Evolutionary conservation across 2,113 vertebrate species (phyloP).

Genomic region (Amphiprion percula): DNA sequence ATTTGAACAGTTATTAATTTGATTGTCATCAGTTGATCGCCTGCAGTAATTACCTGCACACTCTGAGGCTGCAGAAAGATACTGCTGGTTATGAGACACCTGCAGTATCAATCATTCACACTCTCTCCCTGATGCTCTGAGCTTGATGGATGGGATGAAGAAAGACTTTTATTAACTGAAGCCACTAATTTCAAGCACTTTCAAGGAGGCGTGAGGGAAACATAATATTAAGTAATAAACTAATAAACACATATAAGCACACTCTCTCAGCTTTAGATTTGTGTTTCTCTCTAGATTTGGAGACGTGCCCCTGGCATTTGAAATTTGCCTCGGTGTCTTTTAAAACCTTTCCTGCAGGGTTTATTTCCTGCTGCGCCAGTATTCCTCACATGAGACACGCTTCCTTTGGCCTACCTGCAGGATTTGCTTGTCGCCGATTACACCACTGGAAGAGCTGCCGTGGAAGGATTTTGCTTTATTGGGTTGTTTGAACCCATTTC

Average conservation of each 20-base stretch:
- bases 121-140: constrained; percentile 13
- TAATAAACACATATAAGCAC: background rate
- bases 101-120: constrained; percentile 19
- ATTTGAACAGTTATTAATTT: constrained; percentile 66
- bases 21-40: constrained; percentile 48
- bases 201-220: background rate
- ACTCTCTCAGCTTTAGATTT: constrained; percentile 6
- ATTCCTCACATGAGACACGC: constrained; percentile 48
- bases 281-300: constrained; percentile 30
- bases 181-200: background rate
- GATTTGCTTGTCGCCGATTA: constrained; percentile 56
- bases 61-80: constrained; percentile 32
- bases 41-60: constrained; percentile 56
- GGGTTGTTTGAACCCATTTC: constrained; percentile 43
- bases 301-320: constrained; percentile 41
- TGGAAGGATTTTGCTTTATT: constrained; percentile 53
- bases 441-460: constrained; percentile 22
- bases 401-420: constrained; percentile 46
- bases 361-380: constrained; percentile 43
- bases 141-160: constrained; percentile 45
- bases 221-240: background rate
- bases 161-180: constrained; percentile 6
- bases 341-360: constrained; percentile 48
- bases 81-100: constrained; percentile 48
- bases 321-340: constrained; percentile 40